Evolutionary conservation across 1,140 invertebrate genomes (phyloP).

Genomic region (Luehdorfia chinensis): DNA sequence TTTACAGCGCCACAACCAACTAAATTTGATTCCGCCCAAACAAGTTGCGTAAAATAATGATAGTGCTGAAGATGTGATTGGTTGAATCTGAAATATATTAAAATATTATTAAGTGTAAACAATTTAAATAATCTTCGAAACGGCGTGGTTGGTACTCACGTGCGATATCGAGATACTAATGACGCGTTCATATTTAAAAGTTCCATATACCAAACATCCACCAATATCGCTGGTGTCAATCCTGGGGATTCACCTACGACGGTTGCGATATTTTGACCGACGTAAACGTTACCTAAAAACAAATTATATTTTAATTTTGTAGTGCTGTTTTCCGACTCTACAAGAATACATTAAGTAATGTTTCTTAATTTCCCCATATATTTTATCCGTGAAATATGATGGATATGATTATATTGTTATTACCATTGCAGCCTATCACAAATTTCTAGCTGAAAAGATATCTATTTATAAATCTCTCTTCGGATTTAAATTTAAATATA

Average conservation of each 20-base stretch:
- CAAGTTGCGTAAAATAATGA: constrained; percentile 77
- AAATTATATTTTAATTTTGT: constrained; percentile 1
- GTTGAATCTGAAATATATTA: constrained; percentile 24
- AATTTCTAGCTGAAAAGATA: too few relatives aligned
- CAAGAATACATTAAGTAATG: constrained; percentile 1
- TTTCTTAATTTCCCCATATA: too few relatives aligned
- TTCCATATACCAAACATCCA: constrained; percentile 64
- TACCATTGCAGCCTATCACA: too few relatives aligned
- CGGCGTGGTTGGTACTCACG: too few relatives aligned
- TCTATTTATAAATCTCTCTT: too few relatives aligned
- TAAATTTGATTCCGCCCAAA: constrained; percentile 75
- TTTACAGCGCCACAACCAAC: constrained; percentile 77
- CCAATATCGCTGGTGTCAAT: constrained; percentile 36
- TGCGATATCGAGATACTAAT: constrained; percentile 33
- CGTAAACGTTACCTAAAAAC: constrained; percentile 26
- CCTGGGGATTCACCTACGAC: constrained; percentile 54
- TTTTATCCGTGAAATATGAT: too few relatives aligned
- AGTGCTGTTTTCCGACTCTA: not conserved
- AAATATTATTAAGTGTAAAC: not conserved
- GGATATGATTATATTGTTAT: too few relatives aligned
- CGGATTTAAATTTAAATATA: too few relatives aligned
- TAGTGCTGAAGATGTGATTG: constrained; percentile 23
- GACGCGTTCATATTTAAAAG: constrained; percentile 46
- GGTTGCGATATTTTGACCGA: constrained; percentile 59
- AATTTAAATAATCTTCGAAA: not conserved